A percentile compares a stretch with the other conserved stretches of the same genome.
Evolutionary conservation across 2,797 vertebrate species (phyloP).

Genomic region (Oreochromis grahami): DNA sequence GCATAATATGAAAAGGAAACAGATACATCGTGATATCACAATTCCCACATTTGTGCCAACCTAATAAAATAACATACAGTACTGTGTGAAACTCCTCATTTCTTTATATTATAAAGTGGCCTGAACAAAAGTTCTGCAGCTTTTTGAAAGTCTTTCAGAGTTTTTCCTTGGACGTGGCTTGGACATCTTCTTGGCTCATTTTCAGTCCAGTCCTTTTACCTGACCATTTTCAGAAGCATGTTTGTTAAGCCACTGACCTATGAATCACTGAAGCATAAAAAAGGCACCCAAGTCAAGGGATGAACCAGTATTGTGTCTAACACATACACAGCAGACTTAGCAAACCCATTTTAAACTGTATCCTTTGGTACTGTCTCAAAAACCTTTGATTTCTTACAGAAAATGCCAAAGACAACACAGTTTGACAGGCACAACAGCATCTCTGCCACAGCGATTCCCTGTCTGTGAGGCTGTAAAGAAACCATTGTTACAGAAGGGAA

Average conservation of each 20-base stretch:
- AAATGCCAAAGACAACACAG: background rate
- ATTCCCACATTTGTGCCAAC: background rate
- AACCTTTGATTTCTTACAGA: rapidly evolving
- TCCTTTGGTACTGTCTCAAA: rapidly evolving
- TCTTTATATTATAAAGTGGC: background rate
- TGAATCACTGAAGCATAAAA: background rate
- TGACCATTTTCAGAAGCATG: background rate
- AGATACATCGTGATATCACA: background rate
- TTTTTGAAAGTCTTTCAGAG: too few species aligned
- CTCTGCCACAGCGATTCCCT: background rate
- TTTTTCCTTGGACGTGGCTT: background rate
- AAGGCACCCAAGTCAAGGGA: too few species aligned
- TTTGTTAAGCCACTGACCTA: background rate
- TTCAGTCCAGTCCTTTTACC: background rate
- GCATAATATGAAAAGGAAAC: background rate
- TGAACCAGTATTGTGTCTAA: background rate
- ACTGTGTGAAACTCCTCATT: background rate
- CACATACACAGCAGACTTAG: background rate
- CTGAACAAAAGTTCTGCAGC: rapidly evolving
- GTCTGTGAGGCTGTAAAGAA: rapidly evolving
- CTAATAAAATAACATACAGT: background rate
- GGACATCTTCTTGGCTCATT: background rate
- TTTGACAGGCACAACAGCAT: background rate
- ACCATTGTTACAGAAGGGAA: background rate
- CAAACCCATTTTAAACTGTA: background rate